Conservation (phyloP, 2,888 invertebrate genomes). For the Callinectes sapidus region DNA sequence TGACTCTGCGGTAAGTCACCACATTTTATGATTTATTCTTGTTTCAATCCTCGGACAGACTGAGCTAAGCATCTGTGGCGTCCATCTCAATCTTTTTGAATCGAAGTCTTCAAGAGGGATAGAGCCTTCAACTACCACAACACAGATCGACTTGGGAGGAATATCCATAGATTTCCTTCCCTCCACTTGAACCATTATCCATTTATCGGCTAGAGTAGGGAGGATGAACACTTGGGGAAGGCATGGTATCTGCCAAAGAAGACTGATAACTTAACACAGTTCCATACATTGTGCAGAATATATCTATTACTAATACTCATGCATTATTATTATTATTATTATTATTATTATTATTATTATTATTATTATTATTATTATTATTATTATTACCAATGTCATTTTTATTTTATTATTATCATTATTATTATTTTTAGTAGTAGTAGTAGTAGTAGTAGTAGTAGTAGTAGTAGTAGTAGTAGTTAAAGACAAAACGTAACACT, state of each 20-base stretch:
- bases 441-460: neutral
- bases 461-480: neutral
- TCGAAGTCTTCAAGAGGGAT: neutral
- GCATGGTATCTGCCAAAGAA: no score
- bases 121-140: neutral
- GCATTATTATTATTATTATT: neutral
- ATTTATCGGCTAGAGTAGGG: no score
- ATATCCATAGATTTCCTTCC: neutral
- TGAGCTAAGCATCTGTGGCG: neutral
- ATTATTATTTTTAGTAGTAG: neutral
- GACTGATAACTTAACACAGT: no score
- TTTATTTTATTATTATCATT: no score
- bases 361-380: neutral
- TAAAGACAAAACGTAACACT: neutral
- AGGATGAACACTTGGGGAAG: no score
- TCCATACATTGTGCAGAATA: no score
- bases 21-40: neutral
- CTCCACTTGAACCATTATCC: no score
- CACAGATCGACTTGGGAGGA: neutral
- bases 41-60: neutral
- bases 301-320: no score
- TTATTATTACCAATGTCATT: neutral
- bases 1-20: neutral
- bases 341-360: no score
- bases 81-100: neutral